Conservation (phyloP, 2,888 invertebrate species). For the Drosophila ustulata region DNA sequence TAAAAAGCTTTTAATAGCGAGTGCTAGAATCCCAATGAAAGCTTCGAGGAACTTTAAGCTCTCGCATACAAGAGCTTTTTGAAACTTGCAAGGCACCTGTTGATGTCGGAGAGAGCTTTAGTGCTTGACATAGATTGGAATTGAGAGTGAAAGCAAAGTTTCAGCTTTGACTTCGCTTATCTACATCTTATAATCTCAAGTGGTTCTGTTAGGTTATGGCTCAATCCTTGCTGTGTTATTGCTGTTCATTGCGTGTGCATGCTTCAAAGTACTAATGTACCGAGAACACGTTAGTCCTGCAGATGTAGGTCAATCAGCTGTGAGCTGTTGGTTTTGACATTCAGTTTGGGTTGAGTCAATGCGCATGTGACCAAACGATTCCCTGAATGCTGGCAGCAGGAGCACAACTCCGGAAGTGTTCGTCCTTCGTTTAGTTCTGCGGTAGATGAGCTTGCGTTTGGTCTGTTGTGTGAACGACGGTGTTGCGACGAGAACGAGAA, state of each 20-base stretch:
- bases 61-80: conserved; percentile 8
- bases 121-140: conserved; percentile 6
- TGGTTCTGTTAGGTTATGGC: not conserved
- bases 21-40: conserved; percentile 16
- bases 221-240: not conserved
- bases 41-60: conserved; percentile 9
- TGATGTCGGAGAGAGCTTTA: conserved; percentile 37
- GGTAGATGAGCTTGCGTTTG: conserved; percentile 75
- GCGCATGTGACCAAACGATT: conserved; percentile 74
- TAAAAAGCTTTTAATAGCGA: conserved; percentile 37
- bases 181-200: not conserved
- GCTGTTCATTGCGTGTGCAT: conserved; percentile 12
- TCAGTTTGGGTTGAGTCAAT: conserved; percentile 13
- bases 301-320: conserved; percentile 78
- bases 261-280: conserved; percentile 58
- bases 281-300: conserved; percentile 4
- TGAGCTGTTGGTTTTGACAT: conserved; percentile 68
- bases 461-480: conserved; percentile 63
- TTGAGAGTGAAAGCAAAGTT: not conserved
- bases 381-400: conserved; percentile 18
- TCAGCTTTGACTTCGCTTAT: not conserved
- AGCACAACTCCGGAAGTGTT: conserved; percentile 61
- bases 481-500: conserved; percentile 10
- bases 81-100: conserved; percentile 55
- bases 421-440: conserved; percentile 71